Base-by-base conservation (phyloP, 2,113 vertebrate species). In the Leptocoma aspasia region DNA sequence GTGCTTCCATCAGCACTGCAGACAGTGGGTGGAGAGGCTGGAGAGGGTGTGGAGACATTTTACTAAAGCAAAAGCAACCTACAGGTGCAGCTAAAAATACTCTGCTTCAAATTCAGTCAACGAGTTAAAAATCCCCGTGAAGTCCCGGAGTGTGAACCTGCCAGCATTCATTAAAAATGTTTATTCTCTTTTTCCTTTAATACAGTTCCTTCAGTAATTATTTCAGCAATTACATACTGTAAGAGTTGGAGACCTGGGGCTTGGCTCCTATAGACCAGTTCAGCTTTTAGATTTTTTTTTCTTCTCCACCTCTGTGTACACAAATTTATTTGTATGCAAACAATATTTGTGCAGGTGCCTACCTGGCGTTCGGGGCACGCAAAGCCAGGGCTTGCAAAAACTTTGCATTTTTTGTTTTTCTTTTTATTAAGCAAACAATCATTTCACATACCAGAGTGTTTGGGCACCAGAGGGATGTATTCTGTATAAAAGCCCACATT, bases 291-390 rank as follows among this genome's bases (percentile, higher is more conserved):
- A 15, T 44, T 68, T 60, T 37, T 60, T 72, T 76, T 79, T 14
- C 8, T 15, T 19, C 44, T n/a, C 64, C 65, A 44, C 44, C 70
- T 52, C 52, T 57, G 49, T 60, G 91, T 52, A 52, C 69, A 82
- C 30, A 44, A 37, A 79, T 89, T 66, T 92, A 70, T 94, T 94
- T 95, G 45, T 82, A 79, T 79, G 57, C 86, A 95, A 94, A 89
- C 88, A 86, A 2, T 54, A 53, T 63, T 86, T 61, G 81, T 85
- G 83, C 92, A 95, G 89, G 77, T 92, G 86, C 76, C 83, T 84
- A 6, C 28, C 72, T 65, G 73, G 27, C 22, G 31, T 75, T 84
- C 53, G 73, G 61, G 73, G 70, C 77, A 41, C 4, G 27, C 60
- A 52, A 86, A 88, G 35, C 27, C 39, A 60, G 52, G 11, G 57